These are phyloP conservation scores for Datnioides undecimradiatus DNA, from an alignment of 2,113 vertebrate genomes.

Conservation along the genomic window DNA sequence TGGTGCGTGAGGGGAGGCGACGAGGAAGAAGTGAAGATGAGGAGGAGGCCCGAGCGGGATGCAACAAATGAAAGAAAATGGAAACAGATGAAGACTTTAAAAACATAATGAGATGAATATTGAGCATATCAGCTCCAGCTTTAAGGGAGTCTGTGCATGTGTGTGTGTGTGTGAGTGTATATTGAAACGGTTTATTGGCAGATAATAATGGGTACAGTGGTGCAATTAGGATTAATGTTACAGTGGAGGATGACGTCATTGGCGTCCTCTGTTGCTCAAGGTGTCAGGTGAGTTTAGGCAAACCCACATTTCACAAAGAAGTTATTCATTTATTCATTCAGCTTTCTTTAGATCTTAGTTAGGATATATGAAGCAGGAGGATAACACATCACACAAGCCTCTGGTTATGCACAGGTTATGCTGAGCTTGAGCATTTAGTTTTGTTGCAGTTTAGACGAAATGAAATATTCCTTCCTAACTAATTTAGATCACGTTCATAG, in stretches of 20 bases:
- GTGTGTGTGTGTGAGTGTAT: slow-evolving; percentile 26
- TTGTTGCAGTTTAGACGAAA: not conserved
- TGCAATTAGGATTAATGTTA: slow-evolving; percentile 68
- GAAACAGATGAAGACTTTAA: slow-evolving; percentile 81
- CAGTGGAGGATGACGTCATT: slow-evolving; percentile 44
- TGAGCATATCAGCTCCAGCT: slow-evolving; percentile 69
- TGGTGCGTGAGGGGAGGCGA: slow-evolving; percentile 16
- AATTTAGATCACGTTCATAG: too few species aligned
- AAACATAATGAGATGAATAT: slow-evolving; percentile 80
- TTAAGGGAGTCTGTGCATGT: slow-evolving; percentile 44
- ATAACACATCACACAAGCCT: not conserved
- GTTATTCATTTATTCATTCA: not conserved
- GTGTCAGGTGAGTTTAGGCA: slow-evolving; percentile 29
- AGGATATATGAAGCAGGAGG: not conserved
- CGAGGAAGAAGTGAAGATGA: slow-evolving; percentile 56
- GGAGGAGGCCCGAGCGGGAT: slow-evolving; percentile 60
- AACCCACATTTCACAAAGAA: slow-evolving; percentile 27
- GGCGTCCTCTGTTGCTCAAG: slow-evolving; percentile 18
- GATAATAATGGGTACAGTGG: slow-evolving; percentile 61
- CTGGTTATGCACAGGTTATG: too few species aligned
- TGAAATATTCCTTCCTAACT: too few species aligned
- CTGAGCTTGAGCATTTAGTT: slow-evolving; percentile 7
- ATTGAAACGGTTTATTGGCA: slow-evolving; percentile 69
- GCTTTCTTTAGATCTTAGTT: slow-evolving; percentile 1
- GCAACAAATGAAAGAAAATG: slow-evolving; percentile 82